phyloP scores from a whole-genome alignment of 1,140 invertebrate genomes.

The Tetragonula clypearis region DNA sequence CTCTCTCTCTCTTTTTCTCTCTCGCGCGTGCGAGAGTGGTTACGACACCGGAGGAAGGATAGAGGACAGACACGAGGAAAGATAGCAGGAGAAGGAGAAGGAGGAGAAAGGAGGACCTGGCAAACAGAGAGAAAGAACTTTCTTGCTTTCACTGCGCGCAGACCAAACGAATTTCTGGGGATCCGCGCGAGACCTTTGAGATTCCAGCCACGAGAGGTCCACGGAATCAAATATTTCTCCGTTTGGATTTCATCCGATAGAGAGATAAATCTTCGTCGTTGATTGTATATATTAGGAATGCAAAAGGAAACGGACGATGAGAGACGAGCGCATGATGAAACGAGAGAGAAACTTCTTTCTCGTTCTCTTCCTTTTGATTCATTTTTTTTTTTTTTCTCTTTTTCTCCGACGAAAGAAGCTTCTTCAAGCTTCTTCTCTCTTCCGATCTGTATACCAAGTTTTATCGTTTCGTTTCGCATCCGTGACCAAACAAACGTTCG shows the following conservation, averaged over 20 bases:
- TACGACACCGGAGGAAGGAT: slow-evolving; percentile 12
- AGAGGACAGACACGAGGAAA: not conserved
- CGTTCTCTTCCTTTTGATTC: not conserved
- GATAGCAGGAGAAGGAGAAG: too few species aligned
- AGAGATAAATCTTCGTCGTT: slow-evolving; percentile 6
- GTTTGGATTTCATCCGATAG: slow-evolving; percentile 1
- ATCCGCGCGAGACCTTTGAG: slow-evolving; percentile 39
- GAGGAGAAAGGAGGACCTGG: not conserved
- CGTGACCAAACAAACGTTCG: not conserved
- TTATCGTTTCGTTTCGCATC: not conserved
- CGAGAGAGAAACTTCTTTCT: not conserved
- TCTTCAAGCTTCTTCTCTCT: not conserved
- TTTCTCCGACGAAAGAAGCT: not conserved
- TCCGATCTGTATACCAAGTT: not conserved
- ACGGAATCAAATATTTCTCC: slow-evolving; percentile 7
- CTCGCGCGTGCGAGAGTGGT: slow-evolving; percentile 2
- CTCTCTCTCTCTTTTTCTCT: slow-evolving; percentile 1
- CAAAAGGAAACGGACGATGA: slow-evolving; percentile 5
- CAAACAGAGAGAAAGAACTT: slow-evolving; percentile 36
- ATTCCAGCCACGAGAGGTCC: not conserved
- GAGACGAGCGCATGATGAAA: not conserved
- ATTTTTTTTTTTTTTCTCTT: not conserved
- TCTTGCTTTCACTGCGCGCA: slow-evolving; percentile 49
- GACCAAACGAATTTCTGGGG: slow-evolving; percentile 39
- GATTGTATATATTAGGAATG: slow-evolving; percentile 28